Conservation (phyloP, 2,797 vertebrate genomes). For the Coregonus sp. region DNA sequence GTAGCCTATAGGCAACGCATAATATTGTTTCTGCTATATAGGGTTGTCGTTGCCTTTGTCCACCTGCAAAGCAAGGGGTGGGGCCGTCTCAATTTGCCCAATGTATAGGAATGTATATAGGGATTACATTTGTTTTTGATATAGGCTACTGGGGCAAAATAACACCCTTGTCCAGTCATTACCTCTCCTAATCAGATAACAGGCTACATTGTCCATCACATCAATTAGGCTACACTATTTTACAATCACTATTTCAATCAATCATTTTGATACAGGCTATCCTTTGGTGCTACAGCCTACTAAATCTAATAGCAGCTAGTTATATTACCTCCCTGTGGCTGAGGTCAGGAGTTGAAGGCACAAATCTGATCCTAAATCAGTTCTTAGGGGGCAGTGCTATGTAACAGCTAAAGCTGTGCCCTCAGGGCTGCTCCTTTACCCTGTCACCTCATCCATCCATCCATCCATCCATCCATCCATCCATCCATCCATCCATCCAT, state of each 20-base stretch:
- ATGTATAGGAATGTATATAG: not conserved
- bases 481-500: not conserved
- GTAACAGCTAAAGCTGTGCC: not conserved
- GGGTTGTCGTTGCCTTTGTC: conserved; percentile 3
- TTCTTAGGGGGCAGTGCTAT: not conserved
- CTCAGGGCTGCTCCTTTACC: not conserved
- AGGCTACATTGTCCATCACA: not conserved
- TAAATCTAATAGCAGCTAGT: not conserved
- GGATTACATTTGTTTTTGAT: conserved; percentile 1
- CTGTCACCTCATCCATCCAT: not conserved
- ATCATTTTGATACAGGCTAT: not conserved
- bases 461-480: not conserved
- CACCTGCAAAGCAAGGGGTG: not conserved
- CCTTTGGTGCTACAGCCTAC: not conserved
- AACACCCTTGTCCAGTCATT: not conserved
- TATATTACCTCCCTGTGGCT: not conserved
- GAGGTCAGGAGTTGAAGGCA: conserved; percentile 1
- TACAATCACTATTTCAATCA: not conserved
- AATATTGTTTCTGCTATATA: too few relatives aligned
- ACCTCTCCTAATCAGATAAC: not conserved
- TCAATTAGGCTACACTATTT: not conserved
- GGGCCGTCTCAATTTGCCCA: not conserved
- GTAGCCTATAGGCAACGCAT: not conserved
- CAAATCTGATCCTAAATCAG: not conserved
- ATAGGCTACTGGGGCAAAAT: not conserved